A percentile compares a stretch with the other conserved stretches of the same genome.
phyloP scores from a whole-genome alignment of 2,888 invertebrate species.

The Diplazon laetatorius region DNA sequence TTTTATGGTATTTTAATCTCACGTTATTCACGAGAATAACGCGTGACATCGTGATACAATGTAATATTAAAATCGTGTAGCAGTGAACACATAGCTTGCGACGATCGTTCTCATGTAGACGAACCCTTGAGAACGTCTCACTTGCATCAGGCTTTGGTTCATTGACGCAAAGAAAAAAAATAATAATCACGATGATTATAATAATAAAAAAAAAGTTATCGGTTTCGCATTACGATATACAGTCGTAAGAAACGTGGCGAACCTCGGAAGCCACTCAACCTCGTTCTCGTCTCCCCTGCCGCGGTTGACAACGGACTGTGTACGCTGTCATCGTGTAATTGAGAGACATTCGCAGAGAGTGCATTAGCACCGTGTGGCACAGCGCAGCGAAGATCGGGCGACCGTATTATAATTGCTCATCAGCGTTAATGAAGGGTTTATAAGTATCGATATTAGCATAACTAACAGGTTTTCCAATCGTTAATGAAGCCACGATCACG shows the following conservation, averaged over 20 bases:
- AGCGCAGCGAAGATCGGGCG: conserved; percentile 52
- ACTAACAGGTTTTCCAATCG: conserved; percentile 79
- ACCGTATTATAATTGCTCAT: conserved; percentile 81
- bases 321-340: conserved; percentile 77
- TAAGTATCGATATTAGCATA: conserved; percentile 82
- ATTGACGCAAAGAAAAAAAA: conserved; percentile 18
- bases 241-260: conserved; percentile 36
- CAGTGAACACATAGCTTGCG: conserved; percentile 36
- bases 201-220: conserved; percentile 28
- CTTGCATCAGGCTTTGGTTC: conserved; percentile 55
- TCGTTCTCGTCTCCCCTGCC: conserved; percentile 32
- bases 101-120: conserved; percentile 43
- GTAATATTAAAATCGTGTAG: conserved; percentile 28
- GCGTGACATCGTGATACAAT: conserved; percentile 40
- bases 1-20: background rate
- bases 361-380: conserved; percentile 73
- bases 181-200: too few species aligned
- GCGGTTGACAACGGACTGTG: conserved; percentile 46
- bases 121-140: conserved; percentile 57
- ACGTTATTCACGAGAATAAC: conserved; percentile 15
- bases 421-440: conserved; percentile 81
- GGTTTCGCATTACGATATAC: conserved; percentile 32
- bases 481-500: conserved; percentile 77
- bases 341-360: conserved; percentile 78
- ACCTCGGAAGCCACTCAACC: conserved; percentile 21